Percentiles rank a stretch among this genome's conserved stretches.
Evolutionary conservation across 2,113 vertebrate genomes (phyloP).

Genomic region (Thamnaconus septentrionalis): DNA sequence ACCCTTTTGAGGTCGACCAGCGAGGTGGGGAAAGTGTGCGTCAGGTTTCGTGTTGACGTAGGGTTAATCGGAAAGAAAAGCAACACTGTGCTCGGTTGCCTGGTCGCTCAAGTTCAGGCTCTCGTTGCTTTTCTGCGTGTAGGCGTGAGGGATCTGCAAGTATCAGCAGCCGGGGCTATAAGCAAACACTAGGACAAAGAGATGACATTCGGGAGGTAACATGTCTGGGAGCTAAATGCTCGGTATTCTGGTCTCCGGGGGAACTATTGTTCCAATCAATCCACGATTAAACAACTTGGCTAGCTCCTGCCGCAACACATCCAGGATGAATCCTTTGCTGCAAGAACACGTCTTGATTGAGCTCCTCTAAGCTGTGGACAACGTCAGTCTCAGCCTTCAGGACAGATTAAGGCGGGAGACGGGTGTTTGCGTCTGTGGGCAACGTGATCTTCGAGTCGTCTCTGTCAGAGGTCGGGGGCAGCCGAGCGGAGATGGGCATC

Average conservation of each 20-base stretch:
- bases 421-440: conserved; percentile 35
- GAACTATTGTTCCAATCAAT: conserved; percentile 67
- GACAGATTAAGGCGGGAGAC: conserved; percentile 46
- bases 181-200: conserved; percentile 63
- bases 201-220: conserved; percentile 37
- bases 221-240: conserved; percentile 51
- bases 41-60: not conserved
- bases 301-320: conserved; percentile 60
- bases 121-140: conserved; percentile 39
- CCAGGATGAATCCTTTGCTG: conserved; percentile 43
- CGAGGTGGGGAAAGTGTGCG: too few species aligned
- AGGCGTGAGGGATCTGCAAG: conserved; percentile 46
- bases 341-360: conserved; percentile 33
- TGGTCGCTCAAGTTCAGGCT: not conserved
- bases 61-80: not conserved
- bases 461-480: conserved; percentile 50
- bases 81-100: not conserved
- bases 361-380: conserved; percentile 35
- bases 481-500: conserved; percentile 32
- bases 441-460: conserved; percentile 44
- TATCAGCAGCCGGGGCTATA: conserved; percentile 46
- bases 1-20: too few species aligned
- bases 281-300: conserved; percentile 64
- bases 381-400: conserved; percentile 45
- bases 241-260: conserved; percentile 53